Evolutionary conservation across 2,888 invertebrate species (phyloP), one percentile per base, ranked within the genome.

Genomic region (Agrotis clavis): DNA sequence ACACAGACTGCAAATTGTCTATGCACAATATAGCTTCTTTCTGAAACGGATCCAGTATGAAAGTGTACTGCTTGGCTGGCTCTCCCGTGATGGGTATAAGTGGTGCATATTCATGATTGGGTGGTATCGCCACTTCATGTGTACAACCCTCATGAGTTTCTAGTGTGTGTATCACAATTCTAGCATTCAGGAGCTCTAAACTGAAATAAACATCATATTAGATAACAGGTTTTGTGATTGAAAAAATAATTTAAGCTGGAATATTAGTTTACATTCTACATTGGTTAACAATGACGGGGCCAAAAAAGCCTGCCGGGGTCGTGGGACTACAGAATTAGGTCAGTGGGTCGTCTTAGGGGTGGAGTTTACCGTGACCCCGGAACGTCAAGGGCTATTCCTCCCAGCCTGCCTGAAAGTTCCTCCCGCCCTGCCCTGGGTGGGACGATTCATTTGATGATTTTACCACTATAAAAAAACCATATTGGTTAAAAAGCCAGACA

Each of bases 11-110:
- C 90, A 99, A 98, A 93, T 99, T 99, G 91, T 99, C 99, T 86
- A 99, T 98, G 92, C 99, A 99, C 65, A 98, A 94, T 80, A 99
- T 98, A 0, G 99, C 99, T 94, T 99, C 99, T 88, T 98, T 99
- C 92, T 99, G 99, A 94, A 99, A 99, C 0, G 99, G 98, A 97
- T 99, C 99, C 74, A 99, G 96, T 69, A 98, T 98, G 90, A 99
- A 99, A 77, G 98, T 98, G 92, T 99, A 99, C 77, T 98, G 98
- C 92, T 99, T 99, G 0, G 98, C 98, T 1, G 99, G 99, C 84
- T 98, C 97, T 0, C 96, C 96, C 6, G 95, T 93, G 2, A 96
- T 92, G 4, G 96, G 96, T 71, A 96, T 92, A 48, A 97, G 94
- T 19, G 96, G 97, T 47, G 97, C 95, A 91, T 98, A 99, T 67